Conservation (phyloP, 2,888 invertebrate species). For the Steinernema hermaphroditum region DNA sequence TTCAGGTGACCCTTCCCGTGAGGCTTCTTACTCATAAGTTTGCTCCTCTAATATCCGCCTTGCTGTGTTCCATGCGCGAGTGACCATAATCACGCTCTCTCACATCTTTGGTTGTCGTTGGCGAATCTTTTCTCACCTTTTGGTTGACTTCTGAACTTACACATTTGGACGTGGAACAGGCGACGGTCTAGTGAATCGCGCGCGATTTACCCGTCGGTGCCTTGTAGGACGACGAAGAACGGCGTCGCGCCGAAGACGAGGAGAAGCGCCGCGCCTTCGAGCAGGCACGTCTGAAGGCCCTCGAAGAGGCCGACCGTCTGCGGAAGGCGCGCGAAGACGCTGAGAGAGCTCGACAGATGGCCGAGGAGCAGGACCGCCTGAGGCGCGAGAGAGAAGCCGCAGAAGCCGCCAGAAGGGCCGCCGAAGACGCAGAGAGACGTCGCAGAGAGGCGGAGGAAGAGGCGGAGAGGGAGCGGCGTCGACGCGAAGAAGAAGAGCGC, state of each 20-base stretch:
- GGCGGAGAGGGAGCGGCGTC: conserved; percentile 43
- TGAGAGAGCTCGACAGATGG: conserved; percentile 57
- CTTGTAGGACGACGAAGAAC: conserved; percentile 66
- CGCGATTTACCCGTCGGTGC: background rate
- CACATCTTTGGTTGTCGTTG: conserved; percentile 27
- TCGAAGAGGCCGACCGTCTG: conserved; percentile 65
- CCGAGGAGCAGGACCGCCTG: conserved; percentile 60
- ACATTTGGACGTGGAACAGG: conserved; percentile 23
- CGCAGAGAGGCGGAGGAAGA: conserved; percentile 37
- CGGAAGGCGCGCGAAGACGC: conserved; percentile 64
- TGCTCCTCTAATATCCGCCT: conserved; percentile 28
- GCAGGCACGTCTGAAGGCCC: conserved; percentile 63
- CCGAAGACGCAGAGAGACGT: conserved; percentile 63
- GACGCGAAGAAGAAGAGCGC: conserved; percentile 44
- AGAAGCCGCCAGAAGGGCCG: conserved; percentile 54
- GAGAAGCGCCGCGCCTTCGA: conserved; percentile 65
- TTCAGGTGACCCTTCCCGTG: conserved; percentile 10
- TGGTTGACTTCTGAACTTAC: conserved; percentile 5
- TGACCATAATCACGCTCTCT: conserved; percentile 28
- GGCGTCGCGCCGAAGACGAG: conserved; percentile 63
- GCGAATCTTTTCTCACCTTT: conserved; percentile 3
- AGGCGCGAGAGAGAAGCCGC: conserved; percentile 54
- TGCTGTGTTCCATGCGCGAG: conserved; percentile 30
- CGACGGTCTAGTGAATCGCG: background rate
- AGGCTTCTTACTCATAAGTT: conserved; percentile 10